These are phyloP conservation scores for Otus sunia DNA, from an alignment of 2,113 vertebrate genomes.

Conservation along the genomic window DNA sequence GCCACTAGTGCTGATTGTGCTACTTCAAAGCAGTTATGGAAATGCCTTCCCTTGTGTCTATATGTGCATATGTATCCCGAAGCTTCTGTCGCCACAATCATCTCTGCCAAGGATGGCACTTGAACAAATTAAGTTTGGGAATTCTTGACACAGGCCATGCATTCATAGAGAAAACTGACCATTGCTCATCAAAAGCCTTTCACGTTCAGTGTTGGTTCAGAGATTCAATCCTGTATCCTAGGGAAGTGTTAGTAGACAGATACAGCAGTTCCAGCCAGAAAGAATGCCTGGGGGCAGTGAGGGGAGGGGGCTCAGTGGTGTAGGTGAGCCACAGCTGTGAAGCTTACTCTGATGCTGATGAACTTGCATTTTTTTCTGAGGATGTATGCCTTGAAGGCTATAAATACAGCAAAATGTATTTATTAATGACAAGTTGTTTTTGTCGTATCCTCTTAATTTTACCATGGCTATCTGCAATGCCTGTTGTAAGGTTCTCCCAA, in stretches of 20 bases:
- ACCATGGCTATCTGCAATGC: neutral
- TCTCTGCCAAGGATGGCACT: neutral
- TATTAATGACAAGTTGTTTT: neutral
- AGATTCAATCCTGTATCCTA: neutral
- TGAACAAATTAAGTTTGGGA: neutral
- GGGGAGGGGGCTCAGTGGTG: neutral
- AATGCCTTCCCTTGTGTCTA: neutral
- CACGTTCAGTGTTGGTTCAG: neutral
- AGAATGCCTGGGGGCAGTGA: neutral
- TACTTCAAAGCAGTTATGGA: neutral
- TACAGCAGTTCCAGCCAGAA: neutral
- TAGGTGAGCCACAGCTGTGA: neutral
- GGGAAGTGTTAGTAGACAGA: neutral
- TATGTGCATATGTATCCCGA: neutral
- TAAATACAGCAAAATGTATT: neutral
- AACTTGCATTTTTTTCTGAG: neutral
- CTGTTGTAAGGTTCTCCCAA: neutral
- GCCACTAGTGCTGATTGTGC: neutral
- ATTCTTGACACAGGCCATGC: neutral
- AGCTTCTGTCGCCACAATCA: neutral
- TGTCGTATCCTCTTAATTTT: neutral
- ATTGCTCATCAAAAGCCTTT: neutral
- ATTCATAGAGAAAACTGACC: neutral
- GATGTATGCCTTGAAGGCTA: neutral
- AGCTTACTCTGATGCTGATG: neutral